Conservation (phyloP, 1,140 invertebrate species). For the Ceratosolen fusciceps region DNA sequence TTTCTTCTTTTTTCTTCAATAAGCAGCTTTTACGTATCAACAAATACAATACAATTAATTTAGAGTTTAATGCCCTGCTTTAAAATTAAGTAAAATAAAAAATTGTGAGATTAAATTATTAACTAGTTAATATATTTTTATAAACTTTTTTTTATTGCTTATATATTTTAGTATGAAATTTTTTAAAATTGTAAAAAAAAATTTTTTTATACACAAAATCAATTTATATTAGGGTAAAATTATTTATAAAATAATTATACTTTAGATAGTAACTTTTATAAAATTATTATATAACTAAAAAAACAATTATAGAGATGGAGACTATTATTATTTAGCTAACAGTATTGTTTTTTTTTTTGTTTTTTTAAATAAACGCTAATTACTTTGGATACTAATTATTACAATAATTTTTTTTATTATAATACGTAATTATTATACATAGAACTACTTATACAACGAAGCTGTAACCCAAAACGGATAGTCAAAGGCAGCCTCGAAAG, state of each 20-base stretch:
- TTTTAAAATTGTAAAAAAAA: no score
- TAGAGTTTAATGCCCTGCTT: constrained; percentile 21
- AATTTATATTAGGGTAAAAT: neutral
- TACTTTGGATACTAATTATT: no score
- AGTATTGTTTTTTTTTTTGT: constrained; percentile 33
- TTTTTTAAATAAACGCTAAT: constrained; percentile 1
- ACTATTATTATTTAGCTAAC: constrained; percentile 22
- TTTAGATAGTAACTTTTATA: neutral
- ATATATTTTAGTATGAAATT: neutral
- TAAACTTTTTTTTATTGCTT: neutral
- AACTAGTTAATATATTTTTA: constrained; percentile 7
- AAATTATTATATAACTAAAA: neutral
- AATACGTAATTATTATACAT: constrained; percentile 1
- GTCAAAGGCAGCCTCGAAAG: constrained; percentile 34
- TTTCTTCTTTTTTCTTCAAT: no score
- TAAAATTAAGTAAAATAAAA: constrained; percentile 36
- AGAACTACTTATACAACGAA: constrained; percentile 26
- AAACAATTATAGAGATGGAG: no score
- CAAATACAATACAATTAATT: neutral
- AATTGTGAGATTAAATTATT: constrained; percentile 45
- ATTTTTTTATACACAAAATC: neutral
- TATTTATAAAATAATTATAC: neutral
- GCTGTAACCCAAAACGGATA: constrained; percentile 34
- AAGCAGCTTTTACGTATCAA: neutral
- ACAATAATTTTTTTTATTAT: no score